These are phyloP conservation scores for Cyprinus carpio DNA, from an alignment of 2,113 vertebrate species.

Conservation along the genomic window DNA sequence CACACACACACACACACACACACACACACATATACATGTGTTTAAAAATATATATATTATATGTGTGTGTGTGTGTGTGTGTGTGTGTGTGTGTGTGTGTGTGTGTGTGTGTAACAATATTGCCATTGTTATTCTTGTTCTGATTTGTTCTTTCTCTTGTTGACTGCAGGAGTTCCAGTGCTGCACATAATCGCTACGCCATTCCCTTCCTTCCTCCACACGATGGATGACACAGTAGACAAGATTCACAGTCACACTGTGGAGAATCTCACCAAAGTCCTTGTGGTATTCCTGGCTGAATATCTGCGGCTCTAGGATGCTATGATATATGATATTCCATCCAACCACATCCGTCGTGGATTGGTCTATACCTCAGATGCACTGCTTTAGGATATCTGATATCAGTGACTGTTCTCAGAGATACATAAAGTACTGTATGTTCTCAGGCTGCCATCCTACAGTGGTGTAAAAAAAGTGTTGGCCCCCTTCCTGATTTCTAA, in stretches of 20 bases:
- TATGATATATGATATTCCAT: not conserved
- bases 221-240: slow-evolving; percentile 78
- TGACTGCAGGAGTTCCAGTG: slow-evolving; percentile 78
- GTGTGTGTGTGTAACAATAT: no score
- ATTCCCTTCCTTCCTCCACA: slow-evolving; percentile 89
- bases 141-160: not conserved
- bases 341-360: not conserved
- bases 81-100: no score
- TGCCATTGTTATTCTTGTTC: not conserved
- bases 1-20: no score
- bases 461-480: no score
- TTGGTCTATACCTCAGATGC: not conserved
- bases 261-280: slow-evolving; percentile 84
- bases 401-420: slow-evolving; percentile 6
- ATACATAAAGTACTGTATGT: slow-evolving; percentile 11
- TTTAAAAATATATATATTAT: no score
- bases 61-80: no score
- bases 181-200: slow-evolving; percentile 87
- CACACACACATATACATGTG: no score
- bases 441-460: slow-evolving; percentile 27
- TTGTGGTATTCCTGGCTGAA: slow-evolving; percentile 82
- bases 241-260: slow-evolving; percentile 85
- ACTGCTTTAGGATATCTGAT: slow-evolving; percentile 18
- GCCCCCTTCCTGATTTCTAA: no score
- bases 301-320: slow-evolving; percentile 77